phyloP scores from a whole-genome alignment of 2,888 invertebrate genomes.

The Augochlorella aurata region DNA sequence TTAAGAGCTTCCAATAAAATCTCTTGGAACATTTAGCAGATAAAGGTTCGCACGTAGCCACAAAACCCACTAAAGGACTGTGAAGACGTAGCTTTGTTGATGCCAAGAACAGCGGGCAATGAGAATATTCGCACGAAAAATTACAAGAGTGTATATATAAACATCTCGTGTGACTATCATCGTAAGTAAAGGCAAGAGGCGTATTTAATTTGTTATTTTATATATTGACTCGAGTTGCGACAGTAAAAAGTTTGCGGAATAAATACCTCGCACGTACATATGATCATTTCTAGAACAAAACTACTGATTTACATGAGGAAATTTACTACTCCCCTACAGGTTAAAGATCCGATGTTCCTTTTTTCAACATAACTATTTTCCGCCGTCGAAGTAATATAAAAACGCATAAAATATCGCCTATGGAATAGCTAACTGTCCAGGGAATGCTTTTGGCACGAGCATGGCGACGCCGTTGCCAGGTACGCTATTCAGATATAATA shows the following conservation, averaged over 20 bases:
- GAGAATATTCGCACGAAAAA: not conserved
- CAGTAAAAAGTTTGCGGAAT: no score
- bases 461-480: conserved; percentile 35
- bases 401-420: not conserved
- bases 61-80: not conserved
- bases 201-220: no score
- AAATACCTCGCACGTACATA: no score
- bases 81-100: not conserved
- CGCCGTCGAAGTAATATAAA: no score
- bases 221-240: no score
- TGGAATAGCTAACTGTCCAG: not conserved
- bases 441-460: conserved; percentile 26
- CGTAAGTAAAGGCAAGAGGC: no score
- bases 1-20: not conserved
- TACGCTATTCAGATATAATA: conserved; percentile 47
- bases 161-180: not conserved
- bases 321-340: not conserved
- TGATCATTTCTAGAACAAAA: no score
- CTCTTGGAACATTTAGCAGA: not conserved
- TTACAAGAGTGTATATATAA: not conserved
- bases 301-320: no score
- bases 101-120: no score
- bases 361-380: not conserved
- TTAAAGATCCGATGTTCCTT: not conserved
- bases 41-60: not conserved